These are phyloP conservation scores for Cordilura impudica DNA, from an alignment of 2,888 invertebrate genomes.

Conservation along the genomic window DNA sequence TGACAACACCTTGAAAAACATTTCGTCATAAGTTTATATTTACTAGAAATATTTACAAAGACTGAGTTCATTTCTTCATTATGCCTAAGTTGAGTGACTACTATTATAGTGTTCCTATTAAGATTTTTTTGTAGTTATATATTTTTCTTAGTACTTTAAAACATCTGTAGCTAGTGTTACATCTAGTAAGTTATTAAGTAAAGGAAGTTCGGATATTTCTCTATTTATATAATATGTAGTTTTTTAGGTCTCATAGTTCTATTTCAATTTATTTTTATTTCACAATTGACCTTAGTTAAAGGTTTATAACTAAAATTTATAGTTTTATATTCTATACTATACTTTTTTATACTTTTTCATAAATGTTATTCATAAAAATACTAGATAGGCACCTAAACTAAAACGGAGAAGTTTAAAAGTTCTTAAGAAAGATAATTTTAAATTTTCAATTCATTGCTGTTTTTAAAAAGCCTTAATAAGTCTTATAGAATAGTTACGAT, in stretches of 20 bases:
- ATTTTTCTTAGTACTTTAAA: not conserved
- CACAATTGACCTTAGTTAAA: not conserved
- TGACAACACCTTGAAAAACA: not conserved
- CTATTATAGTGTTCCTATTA: not conserved
- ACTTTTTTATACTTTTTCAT: not conserved
- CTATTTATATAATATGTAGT: not conserved
- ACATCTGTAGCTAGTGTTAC: not conserved
- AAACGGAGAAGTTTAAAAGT: not conserved
- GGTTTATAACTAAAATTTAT: not conserved
- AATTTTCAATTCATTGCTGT: not conserved
- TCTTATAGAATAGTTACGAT: slow-evolving; percentile 22
- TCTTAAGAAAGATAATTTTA: not conserved
- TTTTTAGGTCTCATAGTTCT: slow-evolving; percentile 27
- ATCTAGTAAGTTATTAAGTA: not conserved
- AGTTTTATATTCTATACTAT: not conserved
- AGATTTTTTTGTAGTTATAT: not conserved
- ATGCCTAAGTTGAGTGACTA: not conserved
- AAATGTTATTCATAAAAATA: not conserved
- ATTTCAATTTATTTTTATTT: not conserved
- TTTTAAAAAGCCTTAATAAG: slow-evolving; percentile 12
- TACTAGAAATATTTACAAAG: not conserved
- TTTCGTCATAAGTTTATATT: not conserved
- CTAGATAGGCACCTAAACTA: not conserved
- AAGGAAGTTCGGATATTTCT: not conserved
- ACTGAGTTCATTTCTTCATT: not conserved